A percentile compares a stretch with the other conserved stretches of the same genome.
Conservation (phyloP, 2,797 vertebrate species). For the Caiman crocodilus region DNA sequence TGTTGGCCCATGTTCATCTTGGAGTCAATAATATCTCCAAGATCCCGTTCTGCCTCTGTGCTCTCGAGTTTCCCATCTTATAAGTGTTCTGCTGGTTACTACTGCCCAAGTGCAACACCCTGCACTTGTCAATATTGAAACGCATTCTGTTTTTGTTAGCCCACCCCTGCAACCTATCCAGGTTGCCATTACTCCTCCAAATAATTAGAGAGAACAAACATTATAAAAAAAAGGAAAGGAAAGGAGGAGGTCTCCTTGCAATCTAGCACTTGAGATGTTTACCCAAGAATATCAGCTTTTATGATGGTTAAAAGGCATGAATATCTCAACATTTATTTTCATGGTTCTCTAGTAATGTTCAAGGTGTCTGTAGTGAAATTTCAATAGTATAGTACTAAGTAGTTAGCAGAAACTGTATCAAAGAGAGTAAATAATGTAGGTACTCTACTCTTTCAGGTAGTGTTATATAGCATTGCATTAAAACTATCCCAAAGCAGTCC, state of each 20-base stretch:
- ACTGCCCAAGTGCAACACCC: no score
- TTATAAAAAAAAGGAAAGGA: neutral
- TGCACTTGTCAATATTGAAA: no score
- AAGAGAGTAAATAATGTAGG: constrained; percentile 31
- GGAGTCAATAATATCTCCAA: no score
- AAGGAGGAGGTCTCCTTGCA: neutral
- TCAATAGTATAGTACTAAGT: neutral
- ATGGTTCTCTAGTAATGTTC: neutral
- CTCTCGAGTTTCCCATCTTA: no score
- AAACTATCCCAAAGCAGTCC: constrained; percentile 57
- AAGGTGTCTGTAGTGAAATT: neutral
- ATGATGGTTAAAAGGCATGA: neutral
- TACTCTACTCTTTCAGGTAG: constrained; percentile 1
- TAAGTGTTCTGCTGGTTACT: no score
- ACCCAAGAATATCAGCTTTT: neutral
- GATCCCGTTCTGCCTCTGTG: no score
- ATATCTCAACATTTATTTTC: neutral
- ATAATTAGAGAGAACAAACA: neutral
- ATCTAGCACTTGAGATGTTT: neutral
- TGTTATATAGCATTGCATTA: constrained; percentile 36
- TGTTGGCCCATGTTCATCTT: no score
- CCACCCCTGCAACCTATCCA: no score
- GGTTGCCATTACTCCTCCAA: neutral
- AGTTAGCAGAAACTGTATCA: neutral
- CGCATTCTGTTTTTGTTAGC: no score